Evolutionary conservation across 2,797 vertebrate species (phyloP).

Genomic region (Champsocephalus gunnari): DNA sequence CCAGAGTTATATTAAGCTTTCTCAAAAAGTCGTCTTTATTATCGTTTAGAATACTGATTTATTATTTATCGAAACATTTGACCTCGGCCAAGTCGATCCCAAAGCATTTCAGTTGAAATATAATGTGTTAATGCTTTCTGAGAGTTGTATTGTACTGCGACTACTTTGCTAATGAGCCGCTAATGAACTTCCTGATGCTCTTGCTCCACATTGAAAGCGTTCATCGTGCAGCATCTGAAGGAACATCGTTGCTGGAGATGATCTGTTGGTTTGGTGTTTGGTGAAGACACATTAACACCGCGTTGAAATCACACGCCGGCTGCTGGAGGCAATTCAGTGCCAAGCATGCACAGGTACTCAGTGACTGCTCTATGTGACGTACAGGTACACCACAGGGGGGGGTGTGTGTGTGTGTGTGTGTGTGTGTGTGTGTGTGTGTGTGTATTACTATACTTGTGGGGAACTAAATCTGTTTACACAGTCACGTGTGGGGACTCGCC

Average conservation of each 20-base stretch:
- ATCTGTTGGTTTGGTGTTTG: neutral
- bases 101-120: conserved; percentile 18
- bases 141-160: neutral
- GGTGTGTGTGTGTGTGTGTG: too few relatives aligned
- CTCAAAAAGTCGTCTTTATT: neutral
- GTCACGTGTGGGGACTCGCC: too few relatives aligned
- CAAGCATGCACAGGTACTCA: too few relatives aligned
- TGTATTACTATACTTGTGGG: too few relatives aligned
- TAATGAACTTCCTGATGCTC: conserved; percentile 10
- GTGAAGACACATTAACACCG: too few relatives aligned
- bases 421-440: too few relatives aligned
- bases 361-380: too few relatives aligned
- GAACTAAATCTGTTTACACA: too few relatives aligned
- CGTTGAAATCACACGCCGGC: too few relatives aligned
- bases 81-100: neutral
- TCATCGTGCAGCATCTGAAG: conserved; percentile 3
- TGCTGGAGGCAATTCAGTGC: too few relatives aligned
- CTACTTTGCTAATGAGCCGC: too few relatives aligned
- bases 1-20: neutral
- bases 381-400: too few relatives aligned
- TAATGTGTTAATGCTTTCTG: conserved; percentile 5
- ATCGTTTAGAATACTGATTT: neutral
- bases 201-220: conserved; percentile 6
- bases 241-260: neutral
- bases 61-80: conserved; percentile 10